Conservation (phyloP, 2,797 vertebrate species). For the Scolopax bukidnonensis region DNA sequence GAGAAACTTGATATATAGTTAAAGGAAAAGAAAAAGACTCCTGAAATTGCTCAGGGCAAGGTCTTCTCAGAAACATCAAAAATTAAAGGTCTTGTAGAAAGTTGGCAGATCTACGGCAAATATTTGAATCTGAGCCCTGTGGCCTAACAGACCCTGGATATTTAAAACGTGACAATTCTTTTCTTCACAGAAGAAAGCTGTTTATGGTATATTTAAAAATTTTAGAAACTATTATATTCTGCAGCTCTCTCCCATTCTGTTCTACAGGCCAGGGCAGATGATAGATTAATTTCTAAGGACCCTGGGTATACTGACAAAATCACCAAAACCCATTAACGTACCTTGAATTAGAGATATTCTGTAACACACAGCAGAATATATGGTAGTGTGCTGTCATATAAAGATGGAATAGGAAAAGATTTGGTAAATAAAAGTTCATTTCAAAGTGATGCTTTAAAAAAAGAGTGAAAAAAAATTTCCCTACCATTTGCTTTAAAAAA, state of each 20-base stretch:
- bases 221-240: background rate
- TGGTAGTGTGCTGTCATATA: background rate
- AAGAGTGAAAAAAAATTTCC: background rate
- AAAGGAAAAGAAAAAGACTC: background rate
- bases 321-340: background rate
- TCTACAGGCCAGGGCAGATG: background rate
- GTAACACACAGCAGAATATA: background rate
- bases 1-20: background rate
- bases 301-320: background rate
- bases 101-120: background rate
- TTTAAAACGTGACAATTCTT: background rate
- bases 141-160: background rate
- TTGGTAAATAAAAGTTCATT: background rate
- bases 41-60: background rate
- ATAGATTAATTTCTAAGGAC: background rate
- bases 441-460: background rate
- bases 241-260: background rate
- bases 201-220: background rate
- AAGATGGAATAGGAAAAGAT: background rate
- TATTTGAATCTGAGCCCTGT: background rate
- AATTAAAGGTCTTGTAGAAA: background rate
- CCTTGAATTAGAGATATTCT: background rate
- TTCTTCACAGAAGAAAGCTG: background rate
- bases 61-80: constrained; percentile 1
- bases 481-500: background rate